phyloP scores from a whole-genome alignment of 2,113 vertebrate genomes.

The Melanocharis versteri region DNA sequence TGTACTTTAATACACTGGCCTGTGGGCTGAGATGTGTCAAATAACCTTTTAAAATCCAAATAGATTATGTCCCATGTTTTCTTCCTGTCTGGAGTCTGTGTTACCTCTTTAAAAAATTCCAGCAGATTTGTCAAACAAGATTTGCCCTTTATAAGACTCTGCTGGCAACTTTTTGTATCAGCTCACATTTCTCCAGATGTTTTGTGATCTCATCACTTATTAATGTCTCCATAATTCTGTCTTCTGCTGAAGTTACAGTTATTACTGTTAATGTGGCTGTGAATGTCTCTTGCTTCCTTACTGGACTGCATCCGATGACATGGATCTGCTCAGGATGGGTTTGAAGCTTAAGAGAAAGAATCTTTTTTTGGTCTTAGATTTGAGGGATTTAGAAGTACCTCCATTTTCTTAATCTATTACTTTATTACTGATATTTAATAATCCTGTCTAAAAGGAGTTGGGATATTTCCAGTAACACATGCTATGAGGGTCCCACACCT shows the following conservation, averaged over 20 bases:
- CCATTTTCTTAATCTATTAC: background rate
- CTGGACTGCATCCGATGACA: background rate
- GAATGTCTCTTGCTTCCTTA: background rate
- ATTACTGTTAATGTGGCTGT: conserved; percentile 33
- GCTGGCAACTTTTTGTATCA: conserved; percentile 54
- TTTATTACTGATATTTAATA: background rate
- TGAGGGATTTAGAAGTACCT: background rate
- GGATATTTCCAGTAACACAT: background rate
- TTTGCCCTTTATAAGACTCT: conserved; percentile 34
- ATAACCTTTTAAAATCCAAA: conserved; percentile 43
- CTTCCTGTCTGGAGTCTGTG: conserved; percentile 48
- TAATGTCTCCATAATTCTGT: conserved; percentile 45
- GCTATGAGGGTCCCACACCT: background rate
- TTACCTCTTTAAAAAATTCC: conserved; percentile 47
- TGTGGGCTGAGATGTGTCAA: conserved; percentile 36
- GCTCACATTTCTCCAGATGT: conserved; percentile 55
- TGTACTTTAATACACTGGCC: background rate
- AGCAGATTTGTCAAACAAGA: conserved; percentile 37
- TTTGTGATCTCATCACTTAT: conserved; percentile 52
- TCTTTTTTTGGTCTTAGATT: background rate
- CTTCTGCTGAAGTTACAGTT: conserved; percentile 51
- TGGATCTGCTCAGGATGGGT: background rate
- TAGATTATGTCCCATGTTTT: conserved; percentile 36
- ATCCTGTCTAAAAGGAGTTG: background rate
- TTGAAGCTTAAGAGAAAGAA: background rate